These are phyloP conservation scores for Polydrusus tereticollis DNA, from an alignment of 2,888 invertebrate species.

Conservation along the genomic window DNA sequence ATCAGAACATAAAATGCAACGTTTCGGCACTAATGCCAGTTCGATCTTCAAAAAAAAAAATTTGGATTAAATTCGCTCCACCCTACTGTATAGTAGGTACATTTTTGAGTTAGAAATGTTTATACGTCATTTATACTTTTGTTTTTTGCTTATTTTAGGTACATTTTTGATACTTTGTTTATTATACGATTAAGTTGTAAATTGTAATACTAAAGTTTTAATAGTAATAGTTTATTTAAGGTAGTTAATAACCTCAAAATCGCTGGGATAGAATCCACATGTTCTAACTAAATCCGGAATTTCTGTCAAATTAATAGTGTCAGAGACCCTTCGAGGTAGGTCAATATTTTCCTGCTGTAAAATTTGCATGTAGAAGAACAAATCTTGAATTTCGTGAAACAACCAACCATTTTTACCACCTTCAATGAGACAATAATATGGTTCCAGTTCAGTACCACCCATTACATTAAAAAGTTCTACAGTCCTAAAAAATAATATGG, in stretches of 20 bases:
- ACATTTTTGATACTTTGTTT: too few species aligned
- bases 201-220: too few species aligned
- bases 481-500: slow-evolving; percentile 51
- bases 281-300: slow-evolving; percentile 82
- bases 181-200: too few species aligned
- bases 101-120: too few species aligned
- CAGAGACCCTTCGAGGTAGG: slow-evolving; percentile 72
- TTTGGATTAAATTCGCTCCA: too few species aligned
- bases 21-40: too few species aligned
- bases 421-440: slow-evolving; percentile 80
- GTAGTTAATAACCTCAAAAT: slow-evolving; percentile 81
- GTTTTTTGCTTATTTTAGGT: too few species aligned
- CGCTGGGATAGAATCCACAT: slow-evolving; percentile 81
- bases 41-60: too few species aligned
- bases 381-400: slow-evolving; percentile 78
- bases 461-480: slow-evolving; percentile 68
- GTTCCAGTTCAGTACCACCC: slow-evolving; percentile 74
- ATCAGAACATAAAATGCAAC: too few species aligned
- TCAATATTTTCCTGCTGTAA: slow-evolving; percentile 78
- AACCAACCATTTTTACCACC: slow-evolving; percentile 79
- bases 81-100: too few species aligned
- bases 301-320: slow-evolving; percentile 75
- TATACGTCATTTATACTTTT: too few species aligned
- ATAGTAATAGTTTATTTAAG: too few species aligned
- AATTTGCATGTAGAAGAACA: slow-evolving; percentile 84